phyloP scores from a whole-genome alignment of 1,140 invertebrate species.

The Penaeus japonicus region DNA sequence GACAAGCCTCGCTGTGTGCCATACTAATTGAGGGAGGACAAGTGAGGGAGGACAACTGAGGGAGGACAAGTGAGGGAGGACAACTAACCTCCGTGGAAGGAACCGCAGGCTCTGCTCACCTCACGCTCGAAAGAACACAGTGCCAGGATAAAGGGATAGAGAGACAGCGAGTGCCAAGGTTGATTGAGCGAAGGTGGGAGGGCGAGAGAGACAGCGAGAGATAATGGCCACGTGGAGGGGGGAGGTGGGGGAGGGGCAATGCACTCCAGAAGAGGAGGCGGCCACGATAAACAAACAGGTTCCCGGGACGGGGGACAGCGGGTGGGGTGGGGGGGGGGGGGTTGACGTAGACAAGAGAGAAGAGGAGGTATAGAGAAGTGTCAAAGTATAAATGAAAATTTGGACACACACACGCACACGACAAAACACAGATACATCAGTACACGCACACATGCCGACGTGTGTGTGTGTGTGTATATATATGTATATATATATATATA shows the following conservation, averaged over 20 bases:
- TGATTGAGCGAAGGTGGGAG: not conserved
- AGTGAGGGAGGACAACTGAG: too few relatives aligned
- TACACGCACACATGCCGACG: too few relatives aligned
- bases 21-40: too few relatives aligned
- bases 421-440: too few relatives aligned
- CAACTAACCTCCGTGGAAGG: too few relatives aligned
- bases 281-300: not conserved
- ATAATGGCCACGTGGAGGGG: not conserved
- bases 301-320: not conserved
- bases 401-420: too few relatives aligned
- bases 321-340: not conserved
- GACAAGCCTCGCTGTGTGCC: too few relatives aligned
- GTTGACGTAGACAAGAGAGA: not conserved
- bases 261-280: not conserved
- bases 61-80: too few relatives aligned
- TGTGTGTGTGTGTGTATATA: too few relatives aligned
- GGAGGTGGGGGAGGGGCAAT: not conserved
- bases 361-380: not conserved
- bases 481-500: too few relatives aligned
- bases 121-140: too few relatives aligned
- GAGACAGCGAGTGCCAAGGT: not conserved
- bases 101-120: too few relatives aligned
- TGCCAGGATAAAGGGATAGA: not conserved
- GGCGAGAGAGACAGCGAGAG: not conserved
- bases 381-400: not conserved